These are phyloP conservation scores for Nothobranchius furzeri DNA, from an alignment of 2,113 vertebrate genomes.

Conservation along the genomic window DNA sequence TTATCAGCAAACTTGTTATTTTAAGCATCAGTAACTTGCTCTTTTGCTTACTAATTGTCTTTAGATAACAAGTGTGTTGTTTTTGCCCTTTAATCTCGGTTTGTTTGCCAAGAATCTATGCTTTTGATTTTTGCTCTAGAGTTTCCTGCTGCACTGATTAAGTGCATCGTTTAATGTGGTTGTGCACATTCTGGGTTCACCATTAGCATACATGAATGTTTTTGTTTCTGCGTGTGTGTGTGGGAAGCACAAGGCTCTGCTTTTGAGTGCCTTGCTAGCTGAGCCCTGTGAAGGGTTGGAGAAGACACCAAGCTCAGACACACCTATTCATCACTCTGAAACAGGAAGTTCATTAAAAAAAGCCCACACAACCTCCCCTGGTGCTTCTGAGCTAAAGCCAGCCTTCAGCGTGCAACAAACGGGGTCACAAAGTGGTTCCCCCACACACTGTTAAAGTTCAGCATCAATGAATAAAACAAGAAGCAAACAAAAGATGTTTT, in stretches of 20 bases:
- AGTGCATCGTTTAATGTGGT: slow-evolving; percentile 7
- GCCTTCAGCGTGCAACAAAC: slow-evolving; percentile 44
- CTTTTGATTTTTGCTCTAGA: slow-evolving; percentile 6
- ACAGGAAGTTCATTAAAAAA: slow-evolving; percentile 71
- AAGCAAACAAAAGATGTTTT: not conserved
- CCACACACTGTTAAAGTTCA: slow-evolving; percentile 7
- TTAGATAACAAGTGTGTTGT: not conserved
- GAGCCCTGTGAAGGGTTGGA: slow-evolving; percentile 54
- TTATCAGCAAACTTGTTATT: too few species aligned
- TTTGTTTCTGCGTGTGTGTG: slow-evolving; percentile 15
- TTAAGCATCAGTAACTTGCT: not conserved
- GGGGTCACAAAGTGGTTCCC: slow-evolving; percentile 41
- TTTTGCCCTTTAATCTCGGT: slow-evolving; percentile 14
- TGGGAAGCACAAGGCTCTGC: slow-evolving; percentile 23
- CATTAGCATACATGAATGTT: not conserved
- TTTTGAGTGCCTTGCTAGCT: slow-evolving; percentile 28
- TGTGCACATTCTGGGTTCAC: slow-evolving; percentile 1
- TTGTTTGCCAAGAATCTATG: slow-evolving; percentile 15
- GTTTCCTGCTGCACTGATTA: slow-evolving; percentile 9
- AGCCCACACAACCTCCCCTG: slow-evolving; percentile 60
- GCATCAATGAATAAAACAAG: not conserved
- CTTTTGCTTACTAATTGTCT: slow-evolving; percentile 4
- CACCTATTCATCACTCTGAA: slow-evolving; percentile 69
- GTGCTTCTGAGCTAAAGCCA: slow-evolving; percentile 41
- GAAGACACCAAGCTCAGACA: slow-evolving; percentile 51